Conservation (phyloP, 2,113 vertebrate species). For the Prunella himalayana region DNA sequence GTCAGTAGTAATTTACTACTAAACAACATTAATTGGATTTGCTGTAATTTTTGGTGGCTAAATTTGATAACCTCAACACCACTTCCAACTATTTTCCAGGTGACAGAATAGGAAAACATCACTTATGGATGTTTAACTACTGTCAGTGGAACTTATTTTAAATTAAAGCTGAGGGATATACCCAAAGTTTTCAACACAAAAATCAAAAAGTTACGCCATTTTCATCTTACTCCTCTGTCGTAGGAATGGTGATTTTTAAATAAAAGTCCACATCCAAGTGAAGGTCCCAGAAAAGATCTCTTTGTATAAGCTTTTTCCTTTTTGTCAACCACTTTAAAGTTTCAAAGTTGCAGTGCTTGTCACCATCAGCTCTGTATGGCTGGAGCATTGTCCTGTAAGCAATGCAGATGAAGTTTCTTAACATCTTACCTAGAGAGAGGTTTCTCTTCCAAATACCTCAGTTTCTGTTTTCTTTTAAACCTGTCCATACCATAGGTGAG, state of each 20-base stretch:
- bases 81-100: constrained; percentile 42
- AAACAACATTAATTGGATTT: constrained; percentile 50
- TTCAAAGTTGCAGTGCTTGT: not conserved
- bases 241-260: not conserved
- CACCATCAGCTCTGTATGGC: not conserved
- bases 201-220: not conserved
- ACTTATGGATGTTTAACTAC: not conserved
- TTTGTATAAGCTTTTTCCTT: not conserved
- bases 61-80: constrained; percentile 33
- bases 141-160: not conserved
- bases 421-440: not conserved
- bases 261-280: not conserved
- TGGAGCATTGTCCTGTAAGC: not conserved
- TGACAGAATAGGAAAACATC: constrained; percentile 8
- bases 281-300: not conserved
- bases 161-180: not conserved
- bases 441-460: not conserved
- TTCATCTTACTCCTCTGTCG: not conserved
- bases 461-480: not conserved
- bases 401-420: not conserved
- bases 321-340: not conserved
- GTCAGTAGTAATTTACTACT: constrained; percentile 59
- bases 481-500: not conserved
- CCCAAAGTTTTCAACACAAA: not conserved
- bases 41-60: constrained; percentile 45